A percentile compares a stretch with the other conserved stretches of the same genome.
These are phyloP conservation scores for Caracal caracal DNA, from an alignment of 2,113 vertebrate species.

Conservation along the genomic window DNA sequence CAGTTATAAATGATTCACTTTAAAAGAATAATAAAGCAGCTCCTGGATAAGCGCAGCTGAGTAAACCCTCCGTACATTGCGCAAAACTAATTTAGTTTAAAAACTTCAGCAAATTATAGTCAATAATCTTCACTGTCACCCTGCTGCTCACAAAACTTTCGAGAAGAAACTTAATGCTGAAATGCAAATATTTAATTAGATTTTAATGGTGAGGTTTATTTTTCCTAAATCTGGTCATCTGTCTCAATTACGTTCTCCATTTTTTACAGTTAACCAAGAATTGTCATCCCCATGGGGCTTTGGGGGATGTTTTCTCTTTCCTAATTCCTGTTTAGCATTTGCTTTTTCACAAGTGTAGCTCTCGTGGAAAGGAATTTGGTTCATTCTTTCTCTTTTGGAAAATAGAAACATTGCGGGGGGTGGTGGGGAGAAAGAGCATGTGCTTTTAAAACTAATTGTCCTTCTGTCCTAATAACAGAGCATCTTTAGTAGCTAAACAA, in stretches of 20 bases:
- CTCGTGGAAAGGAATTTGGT: neutral
- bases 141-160: conserved; percentile 81
- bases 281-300: conserved; percentile 66
- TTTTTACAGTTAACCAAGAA: conserved; percentile 81
- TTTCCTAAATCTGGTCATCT: conserved; percentile 82
- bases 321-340: conserved; percentile 68
- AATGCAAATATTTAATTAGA: conserved; percentile 84
- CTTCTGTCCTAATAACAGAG: conserved; percentile 41
- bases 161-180: conserved; percentile 82
- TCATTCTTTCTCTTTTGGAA: conserved; percentile 47
- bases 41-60: conserved; percentile 62
- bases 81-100: conserved; percentile 82
- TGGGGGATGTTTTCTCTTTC: conserved; percentile 49
- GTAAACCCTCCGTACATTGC: conserved; percentile 77
- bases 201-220: conserved; percentile 81
- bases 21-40: conserved; percentile 85
- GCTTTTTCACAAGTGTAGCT: conserved; percentile 7
- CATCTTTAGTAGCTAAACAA: conserved; percentile 53
- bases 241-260: conserved; percentile 78
- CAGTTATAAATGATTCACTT: conserved; percentile 88
- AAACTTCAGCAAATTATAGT: conserved; percentile 82
- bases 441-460: conserved; percentile 48
- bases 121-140: conserved; percentile 84
- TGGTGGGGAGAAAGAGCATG: neutral
- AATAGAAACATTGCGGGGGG: neutral